Percentiles rank a stretch among this genome's conserved stretches.
phyloP scores from a whole-genome alignment of 2,113 vertebrate genomes.

The Gavia stellata region DNA sequence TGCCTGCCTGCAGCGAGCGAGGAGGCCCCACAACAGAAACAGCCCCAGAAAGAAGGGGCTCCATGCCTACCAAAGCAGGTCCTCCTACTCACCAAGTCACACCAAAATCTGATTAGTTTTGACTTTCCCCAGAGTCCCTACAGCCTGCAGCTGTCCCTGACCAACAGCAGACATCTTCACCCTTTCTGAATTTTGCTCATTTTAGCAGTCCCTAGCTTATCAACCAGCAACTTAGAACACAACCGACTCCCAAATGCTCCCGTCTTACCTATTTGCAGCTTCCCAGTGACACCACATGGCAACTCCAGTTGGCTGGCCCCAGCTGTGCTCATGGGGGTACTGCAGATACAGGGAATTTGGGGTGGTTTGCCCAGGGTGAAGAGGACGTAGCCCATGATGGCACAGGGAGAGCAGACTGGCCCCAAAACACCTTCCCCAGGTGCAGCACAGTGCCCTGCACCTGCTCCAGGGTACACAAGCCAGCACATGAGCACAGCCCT shows the following conservation, averaged over 20 bases:
- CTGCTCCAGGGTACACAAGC: background rate
- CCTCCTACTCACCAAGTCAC: background rate
- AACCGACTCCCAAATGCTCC: background rate
- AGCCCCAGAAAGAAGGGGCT: background rate
- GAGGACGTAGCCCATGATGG: background rate
- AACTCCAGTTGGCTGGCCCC: background rate
- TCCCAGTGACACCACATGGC: background rate
- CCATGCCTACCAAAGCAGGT: background rate
- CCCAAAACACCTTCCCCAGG: background rate
- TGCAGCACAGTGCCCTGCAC: no score
- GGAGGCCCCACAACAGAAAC: background rate
- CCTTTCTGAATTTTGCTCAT: background rate
- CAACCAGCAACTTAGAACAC: background rate
- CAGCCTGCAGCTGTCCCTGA: background rate
- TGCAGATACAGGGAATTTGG: fast-evolving
- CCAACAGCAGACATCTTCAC: background rate
- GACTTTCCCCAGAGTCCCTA: background rate
- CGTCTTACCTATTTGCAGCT: background rate
- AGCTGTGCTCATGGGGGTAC: background rate
- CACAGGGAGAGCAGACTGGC: background rate
- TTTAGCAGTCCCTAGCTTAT: background rate
- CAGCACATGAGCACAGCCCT: background rate
- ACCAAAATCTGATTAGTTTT: background rate
- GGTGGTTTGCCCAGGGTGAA: background rate
- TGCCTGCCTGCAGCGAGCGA: background rate